phyloP scores from a whole-genome alignment of 2,113 vertebrate species.

The Eretmodus cyanostictus region DNA sequence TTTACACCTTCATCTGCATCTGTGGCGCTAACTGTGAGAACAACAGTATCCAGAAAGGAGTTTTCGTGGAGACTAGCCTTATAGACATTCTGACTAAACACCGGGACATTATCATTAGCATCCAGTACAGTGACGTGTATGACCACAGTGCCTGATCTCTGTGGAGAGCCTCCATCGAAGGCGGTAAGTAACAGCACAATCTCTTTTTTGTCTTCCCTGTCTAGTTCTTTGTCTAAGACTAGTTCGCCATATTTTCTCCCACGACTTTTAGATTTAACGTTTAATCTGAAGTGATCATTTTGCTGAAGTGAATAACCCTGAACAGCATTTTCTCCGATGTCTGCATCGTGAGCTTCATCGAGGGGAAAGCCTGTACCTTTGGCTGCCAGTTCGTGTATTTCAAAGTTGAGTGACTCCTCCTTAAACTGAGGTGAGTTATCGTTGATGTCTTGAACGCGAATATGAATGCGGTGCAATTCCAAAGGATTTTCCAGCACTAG shows the following conservation, averaged over 20 bases:
- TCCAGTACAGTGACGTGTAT: not conserved
- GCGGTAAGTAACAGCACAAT: conserved; percentile 30
- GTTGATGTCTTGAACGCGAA: conserved; percentile 72
- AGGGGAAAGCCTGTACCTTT: conserved; percentile 61
- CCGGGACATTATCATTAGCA: conserved; percentile 48
- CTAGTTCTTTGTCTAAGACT: conserved; percentile 42
- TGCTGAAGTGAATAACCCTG: conserved; percentile 60
- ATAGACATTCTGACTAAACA: conserved; percentile 51
- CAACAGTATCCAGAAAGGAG: not conserved
- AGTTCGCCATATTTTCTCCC: conserved; percentile 59
- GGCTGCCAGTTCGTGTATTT: conserved; percentile 42
- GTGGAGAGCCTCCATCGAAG: conserved; percentile 57
- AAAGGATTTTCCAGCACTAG: conserved; percentile 65
- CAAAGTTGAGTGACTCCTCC: conserved; percentile 16
- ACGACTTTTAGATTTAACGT: conserved; percentile 19
- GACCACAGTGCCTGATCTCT: conserved; percentile 30
- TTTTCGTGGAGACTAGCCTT: conserved; percentile 39
- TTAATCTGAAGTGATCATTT: conserved; percentile 61
- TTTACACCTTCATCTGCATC: conserved; percentile 70
- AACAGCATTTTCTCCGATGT: conserved; percentile 69
- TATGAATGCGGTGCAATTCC: conserved; percentile 53
- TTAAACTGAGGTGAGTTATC: conserved; percentile 64
- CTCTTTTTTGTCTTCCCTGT: conserved; percentile 19
- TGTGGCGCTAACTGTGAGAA: conserved; percentile 63
- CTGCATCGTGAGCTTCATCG: conserved; percentile 64